A percentile compares a stretch with the other conserved stretches of the same genome.
Conservation (phyloP, 2,113 vertebrate species). For the Cepphus grylle region DNA sequence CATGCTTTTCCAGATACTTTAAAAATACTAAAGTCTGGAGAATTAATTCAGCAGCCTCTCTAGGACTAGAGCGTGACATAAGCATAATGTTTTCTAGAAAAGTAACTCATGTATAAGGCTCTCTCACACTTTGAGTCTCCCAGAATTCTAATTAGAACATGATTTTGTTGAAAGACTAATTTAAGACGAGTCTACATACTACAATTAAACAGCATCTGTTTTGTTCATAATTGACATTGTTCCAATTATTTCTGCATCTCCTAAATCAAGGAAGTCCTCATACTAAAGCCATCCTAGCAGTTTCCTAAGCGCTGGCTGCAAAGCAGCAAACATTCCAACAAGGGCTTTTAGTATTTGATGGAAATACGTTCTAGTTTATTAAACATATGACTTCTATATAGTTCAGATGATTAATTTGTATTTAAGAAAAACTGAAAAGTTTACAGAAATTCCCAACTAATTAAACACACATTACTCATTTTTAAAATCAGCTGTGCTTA, state of each 20-base stretch:
- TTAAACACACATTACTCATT: not conserved
- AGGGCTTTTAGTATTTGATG: not conserved
- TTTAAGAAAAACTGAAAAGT: not conserved
- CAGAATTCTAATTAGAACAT: not conserved
- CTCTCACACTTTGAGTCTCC: not conserved
- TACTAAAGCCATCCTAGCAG: not conserved
- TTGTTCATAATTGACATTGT: not conserved
- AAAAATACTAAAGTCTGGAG: not conserved
- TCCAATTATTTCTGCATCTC: not conserved
- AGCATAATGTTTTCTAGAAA: not conserved
- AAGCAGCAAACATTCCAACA: not conserved
- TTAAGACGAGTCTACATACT: not conserved
- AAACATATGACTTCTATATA: not conserved
- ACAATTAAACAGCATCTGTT: not conserved
- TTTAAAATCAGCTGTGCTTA: not conserved
- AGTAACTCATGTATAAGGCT: not conserved
- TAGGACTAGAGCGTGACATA: not conserved
- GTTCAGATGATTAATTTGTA: not conserved
- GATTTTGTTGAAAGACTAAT: not conserved
- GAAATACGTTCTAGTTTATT: not conserved
- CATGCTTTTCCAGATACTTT: not conserved
- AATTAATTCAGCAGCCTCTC: not conserved
- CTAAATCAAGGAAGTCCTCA: not conserved
- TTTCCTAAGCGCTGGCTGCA: not conserved
- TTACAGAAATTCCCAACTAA: not conserved